These are phyloP conservation scores for Gymnosoma rotundatum DNA, from an alignment of 2,888 invertebrate species.

Conservation along the genomic window DNA sequence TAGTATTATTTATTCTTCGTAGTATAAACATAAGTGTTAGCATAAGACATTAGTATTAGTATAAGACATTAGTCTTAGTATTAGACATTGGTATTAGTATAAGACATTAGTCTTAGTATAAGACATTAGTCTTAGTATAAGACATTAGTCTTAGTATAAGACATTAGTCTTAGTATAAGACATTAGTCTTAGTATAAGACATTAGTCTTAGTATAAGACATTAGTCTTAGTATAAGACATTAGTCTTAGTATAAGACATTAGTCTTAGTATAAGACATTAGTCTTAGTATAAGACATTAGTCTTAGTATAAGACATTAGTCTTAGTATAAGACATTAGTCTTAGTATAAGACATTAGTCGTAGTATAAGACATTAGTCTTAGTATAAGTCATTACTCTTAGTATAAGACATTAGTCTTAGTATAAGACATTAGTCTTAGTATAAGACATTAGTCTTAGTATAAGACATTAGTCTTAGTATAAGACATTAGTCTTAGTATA, in stretches of 20 bases:
- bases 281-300: neutral
- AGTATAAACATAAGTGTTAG: no score
- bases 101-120: neutral
- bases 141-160: neutral
- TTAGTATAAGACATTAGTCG: neutral
- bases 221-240: neutral
- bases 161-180: neutral
- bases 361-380: neutral
- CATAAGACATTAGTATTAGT: neutral
- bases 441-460: neutral
- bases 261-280: neutral
- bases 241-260: neutral
- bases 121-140: constrained; percentile 1
- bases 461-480: neutral
- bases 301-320: neutral
- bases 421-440: neutral
- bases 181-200: neutral
- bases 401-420: neutral
- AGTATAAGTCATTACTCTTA: neutral
- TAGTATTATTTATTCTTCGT: no score
- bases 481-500: neutral
- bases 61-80: constrained; percentile 3
- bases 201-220: neutral
- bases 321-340: neutral
- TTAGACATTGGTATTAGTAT: neutral